These are phyloP conservation scores for Thyatira batis DNA, from an alignment of 2,888 invertebrate species.

Conservation along the genomic window DNA sequence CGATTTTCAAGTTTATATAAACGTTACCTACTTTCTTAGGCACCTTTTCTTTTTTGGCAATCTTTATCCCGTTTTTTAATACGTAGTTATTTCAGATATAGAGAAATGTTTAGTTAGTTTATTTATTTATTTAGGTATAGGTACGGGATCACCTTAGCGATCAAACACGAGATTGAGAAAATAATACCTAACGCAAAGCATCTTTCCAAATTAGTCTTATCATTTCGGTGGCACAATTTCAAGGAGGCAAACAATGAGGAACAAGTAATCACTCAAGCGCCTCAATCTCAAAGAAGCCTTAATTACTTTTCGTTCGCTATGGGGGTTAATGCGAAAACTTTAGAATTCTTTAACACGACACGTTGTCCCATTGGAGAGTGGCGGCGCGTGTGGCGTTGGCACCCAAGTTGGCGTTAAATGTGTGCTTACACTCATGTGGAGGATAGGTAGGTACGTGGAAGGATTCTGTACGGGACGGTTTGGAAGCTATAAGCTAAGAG, in stretches of 20 bases:
- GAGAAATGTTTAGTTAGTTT: too few relatives aligned
- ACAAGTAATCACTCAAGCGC: constrained; percentile 7
- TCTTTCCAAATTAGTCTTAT: background rate
- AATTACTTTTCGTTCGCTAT: constrained; percentile 37
- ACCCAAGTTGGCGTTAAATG: constrained; percentile 69
- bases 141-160: too few relatives aligned
- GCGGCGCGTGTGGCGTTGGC: constrained; percentile 57
- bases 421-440: constrained; percentile 43
- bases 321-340: constrained; percentile 71
- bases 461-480: constrained; percentile 12
- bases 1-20: too few relatives aligned
- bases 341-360: constrained; percentile 51
- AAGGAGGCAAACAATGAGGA: background rate
- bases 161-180: too few relatives aligned
- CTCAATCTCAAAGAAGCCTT: constrained; percentile 27
- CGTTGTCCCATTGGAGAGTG: constrained; percentile 35
- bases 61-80: too few relatives aligned
- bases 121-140: too few relatives aligned
- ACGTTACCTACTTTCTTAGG: too few relatives aligned
- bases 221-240: background rate
- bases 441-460: constrained; percentile 37
- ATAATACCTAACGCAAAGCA: too few relatives aligned
- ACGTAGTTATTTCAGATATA: too few relatives aligned
- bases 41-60: too few relatives aligned
- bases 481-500: too few relatives aligned